Conservation (phyloP, 2,888 invertebrate species). For the Yponomeuta cagnagella region DNA sequence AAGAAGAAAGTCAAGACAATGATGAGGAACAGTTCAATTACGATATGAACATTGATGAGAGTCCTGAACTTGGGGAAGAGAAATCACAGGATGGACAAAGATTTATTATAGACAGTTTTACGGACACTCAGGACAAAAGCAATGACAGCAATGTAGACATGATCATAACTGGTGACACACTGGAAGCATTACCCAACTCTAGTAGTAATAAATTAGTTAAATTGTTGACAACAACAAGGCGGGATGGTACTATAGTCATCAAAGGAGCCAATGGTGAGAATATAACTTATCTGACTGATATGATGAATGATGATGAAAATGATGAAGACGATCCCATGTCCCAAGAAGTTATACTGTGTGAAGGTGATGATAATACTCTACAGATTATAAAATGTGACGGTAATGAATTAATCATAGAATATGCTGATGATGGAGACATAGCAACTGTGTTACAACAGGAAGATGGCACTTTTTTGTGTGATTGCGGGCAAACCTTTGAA, state of each 20-base stretch:
- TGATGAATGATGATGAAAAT: constrained; percentile 41
- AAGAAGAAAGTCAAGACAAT: constrained; percentile 49
- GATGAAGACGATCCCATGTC: constrained; percentile 45
- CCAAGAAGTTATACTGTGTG: constrained; percentile 57
- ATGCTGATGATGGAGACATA: constrained; percentile 60
- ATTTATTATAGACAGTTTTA: too few species aligned
- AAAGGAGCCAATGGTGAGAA: constrained; percentile 40
- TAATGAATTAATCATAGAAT: constrained; percentile 63
- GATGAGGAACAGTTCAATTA: constrained; percentile 35
- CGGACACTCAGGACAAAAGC: too few species aligned
- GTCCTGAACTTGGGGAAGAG: constrained; percentile 26
- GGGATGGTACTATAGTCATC: constrained; percentile 53
- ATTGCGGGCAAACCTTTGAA: constrained; percentile 62
- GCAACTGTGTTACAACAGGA: constrained; percentile 60
- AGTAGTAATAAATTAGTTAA: constrained; percentile 48
- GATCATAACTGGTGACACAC: constrained; percentile 20
- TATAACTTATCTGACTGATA: constrained; percentile 51
- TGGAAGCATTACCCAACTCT: constrained; percentile 26
- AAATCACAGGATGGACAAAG: constrained; percentile 24
- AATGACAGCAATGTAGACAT: constrained; percentile 26
- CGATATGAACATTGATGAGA: constrained; percentile 41
- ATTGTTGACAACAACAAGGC: constrained; percentile 47
- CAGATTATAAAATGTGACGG: constrained; percentile 66
- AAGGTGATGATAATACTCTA: constrained; percentile 59
- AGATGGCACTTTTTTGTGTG: constrained; percentile 61